Percentiles rank a stretch among this genome's conserved stretches.
Evolutionary conservation across 2,113 vertebrate genomes (phyloP).

Genomic region (Tricholaema leucomelas): DNA sequence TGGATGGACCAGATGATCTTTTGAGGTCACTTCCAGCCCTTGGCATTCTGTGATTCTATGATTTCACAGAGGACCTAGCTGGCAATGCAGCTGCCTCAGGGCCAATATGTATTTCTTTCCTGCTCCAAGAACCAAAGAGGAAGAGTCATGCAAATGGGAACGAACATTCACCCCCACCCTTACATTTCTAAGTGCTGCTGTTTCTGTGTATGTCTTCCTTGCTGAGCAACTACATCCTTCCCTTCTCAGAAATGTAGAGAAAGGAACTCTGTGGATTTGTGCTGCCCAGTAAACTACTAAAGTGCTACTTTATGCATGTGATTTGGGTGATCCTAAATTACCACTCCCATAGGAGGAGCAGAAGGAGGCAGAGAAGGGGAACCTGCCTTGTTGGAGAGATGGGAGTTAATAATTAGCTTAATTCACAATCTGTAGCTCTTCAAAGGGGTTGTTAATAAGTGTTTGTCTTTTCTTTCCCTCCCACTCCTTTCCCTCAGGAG

Average conservation of each 20-base stretch:
- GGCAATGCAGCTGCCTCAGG: background rate
- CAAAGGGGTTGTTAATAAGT: constrained; percentile 65
- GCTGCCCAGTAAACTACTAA: background rate
- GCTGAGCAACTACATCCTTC: background rate
- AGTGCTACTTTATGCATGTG: background rate
- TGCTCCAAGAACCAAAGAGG: background rate
- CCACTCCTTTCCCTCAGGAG: constrained; percentile 49
- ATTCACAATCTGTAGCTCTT: constrained; percentile 44
- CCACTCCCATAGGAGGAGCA: background rate
- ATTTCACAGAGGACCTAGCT: background rate
- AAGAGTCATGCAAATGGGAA: background rate
- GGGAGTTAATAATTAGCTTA: constrained; percentile 55
- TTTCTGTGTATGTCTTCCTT: background rate
- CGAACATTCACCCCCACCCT: accelerated
- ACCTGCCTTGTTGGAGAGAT: background rate
- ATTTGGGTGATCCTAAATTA: background rate
- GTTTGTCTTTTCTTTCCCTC: constrained; percentile 57
- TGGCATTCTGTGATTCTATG: background rate
- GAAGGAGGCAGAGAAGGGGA: background rate
- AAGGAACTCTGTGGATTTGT: background rate
- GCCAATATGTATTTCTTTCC: background rate
- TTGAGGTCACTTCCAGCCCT: too few relatives aligned
- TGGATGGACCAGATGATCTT: too few relatives aligned
- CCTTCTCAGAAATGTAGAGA: background rate
- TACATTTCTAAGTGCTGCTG: accelerated